Evolutionary conservation across 2,113 vertebrate genomes (phyloP).

Genomic region (Scortum barcoo): DNA sequence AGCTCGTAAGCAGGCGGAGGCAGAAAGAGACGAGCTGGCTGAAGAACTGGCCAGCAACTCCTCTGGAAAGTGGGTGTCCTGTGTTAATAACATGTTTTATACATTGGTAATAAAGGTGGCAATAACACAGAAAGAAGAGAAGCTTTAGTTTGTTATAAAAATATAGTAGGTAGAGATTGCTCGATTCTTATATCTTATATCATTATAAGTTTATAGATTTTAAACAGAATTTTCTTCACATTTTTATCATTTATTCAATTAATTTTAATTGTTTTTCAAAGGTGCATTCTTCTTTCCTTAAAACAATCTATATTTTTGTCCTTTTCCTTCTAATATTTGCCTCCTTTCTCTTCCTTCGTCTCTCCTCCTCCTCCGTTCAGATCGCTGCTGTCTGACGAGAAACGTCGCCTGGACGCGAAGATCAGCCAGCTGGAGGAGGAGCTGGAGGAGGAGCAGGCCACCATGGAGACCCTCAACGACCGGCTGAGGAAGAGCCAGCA

Average conservation of each 20-base stretch:
- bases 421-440: constrained; percentile 94
- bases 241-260: too few species aligned
- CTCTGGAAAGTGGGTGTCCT: constrained; percentile 87
- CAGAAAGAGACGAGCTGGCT: constrained; percentile 91
- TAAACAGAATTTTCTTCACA: too few species aligned
- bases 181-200: too few species aligned
- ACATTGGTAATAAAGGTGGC: background rate
- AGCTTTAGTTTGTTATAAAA: too few species aligned
- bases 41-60: constrained; percentile 89
- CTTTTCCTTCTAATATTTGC: background rate
- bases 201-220: too few species aligned
- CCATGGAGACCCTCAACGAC: constrained; percentile 89
- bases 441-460: constrained; percentile 93
- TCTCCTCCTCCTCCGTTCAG: constrained; percentile 68
- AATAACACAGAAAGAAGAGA: too few species aligned
- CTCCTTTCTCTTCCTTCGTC: background rate
- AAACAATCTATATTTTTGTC: too few species aligned
- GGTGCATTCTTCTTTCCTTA: too few species aligned
- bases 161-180: too few species aligned
- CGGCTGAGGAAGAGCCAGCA: constrained; percentile 92
- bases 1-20: constrained; percentile 91
- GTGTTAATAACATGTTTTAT: background rate
- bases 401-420: constrained; percentile 90
- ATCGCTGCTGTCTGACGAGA: constrained; percentile 89
- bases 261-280: too few species aligned